Base-by-base conservation (phyloP, 2,797 vertebrate genomes). In the Leptoclinus maculatus region DNA sequence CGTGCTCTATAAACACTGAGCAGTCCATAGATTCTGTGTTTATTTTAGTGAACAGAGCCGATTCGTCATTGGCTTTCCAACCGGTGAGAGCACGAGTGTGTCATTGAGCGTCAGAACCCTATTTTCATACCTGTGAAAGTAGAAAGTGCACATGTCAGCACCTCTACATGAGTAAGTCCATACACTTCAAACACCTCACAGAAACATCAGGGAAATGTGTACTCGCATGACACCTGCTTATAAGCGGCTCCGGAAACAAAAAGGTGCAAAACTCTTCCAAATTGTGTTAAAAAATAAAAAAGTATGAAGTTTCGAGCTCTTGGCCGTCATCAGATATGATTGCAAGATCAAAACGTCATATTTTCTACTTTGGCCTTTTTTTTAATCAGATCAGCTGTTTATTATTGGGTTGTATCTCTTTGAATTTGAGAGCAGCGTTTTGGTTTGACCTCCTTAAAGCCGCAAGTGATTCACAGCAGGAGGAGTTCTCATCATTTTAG, bases 61-160 rank as follows among this genome's bases (percentile, higher is more conserved):
- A 63, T 60, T 29, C 8, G 2, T 79, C 54, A 86, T 86, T 83
- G 78, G 73, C 57, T 80, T 80, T 66, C 17, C 27, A 58, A 23
- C 25, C 66, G 32, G 29, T 56, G 29, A 57, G 39, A 45, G 57
- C 32, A 43, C 23, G 47, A 54, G 71, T 56, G 72, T 78, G 76
- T 82, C 76, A 80, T 17, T n/a, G n/a, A 64, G 66, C 84, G 72
- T 91, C 87, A 90, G 59, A 54, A 54, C 13, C 1, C 79, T 93
- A 94, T 94, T 94, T 93, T 91, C 92, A 85, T 58, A 94, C 58
- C 62, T 92, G 92, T 80, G 82, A 92, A 84, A n/a, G 49, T 64
- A 84, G 75, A 71, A 86, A 87, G 78, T 60, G 60, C 74, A 71
- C 74, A 62, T 81, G 72, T 84, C 79, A 74, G 58, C 79, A 85